Evolutionary conservation across 2,797 vertebrate genomes (phyloP), one percentile per base, ranked within the genome.

Genomic region (Neosalanx taihuensis): DNA sequence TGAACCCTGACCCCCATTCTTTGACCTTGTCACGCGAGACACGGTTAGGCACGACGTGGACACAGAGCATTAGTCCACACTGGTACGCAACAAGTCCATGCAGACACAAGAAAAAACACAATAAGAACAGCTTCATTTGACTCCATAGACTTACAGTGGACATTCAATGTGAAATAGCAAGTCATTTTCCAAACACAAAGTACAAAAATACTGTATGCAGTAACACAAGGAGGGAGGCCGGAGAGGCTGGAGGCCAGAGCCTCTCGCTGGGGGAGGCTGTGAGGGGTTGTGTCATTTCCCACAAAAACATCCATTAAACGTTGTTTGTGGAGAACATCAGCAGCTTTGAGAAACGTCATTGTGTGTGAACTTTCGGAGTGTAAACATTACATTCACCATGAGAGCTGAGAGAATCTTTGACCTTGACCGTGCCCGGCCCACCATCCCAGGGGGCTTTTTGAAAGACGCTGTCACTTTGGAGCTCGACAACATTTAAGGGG

Each of bases 21-120:
- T 58, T 35, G 67, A 80, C 79, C 1, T 3, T 49, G 2, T 76
- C 77, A 77, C 79, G 76, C 84, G 72, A 73, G 66, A 76, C 69
- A 63, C 23, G 72, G 5, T 56, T 65, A 75, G 79, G 73, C 76
- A 82, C 76, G 69, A 77, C 76, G 68, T 1, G 56, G 79, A 81
- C 81, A 74, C 61, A 67, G 77, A 80, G 78, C 77, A 73, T 76
- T 17, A 72, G 71, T 72, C 78, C 72, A 70, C 18, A 76, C 41
- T 26, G 49, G 69, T 66, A 83, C 70, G 72, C 41, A 64, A 82
- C 74, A 64, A 59, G 15, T 29, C 76, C 86, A 87, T 89, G 86
- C 84, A 71, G 31, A 66, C 69, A 65, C 79, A 66, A 70, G 9
- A 46, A 37, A 46, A 37, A 46, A 46, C 41, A 46, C 10, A 13